Conservation (phyloP, 2,113 vertebrate genomes). For the Rhabdornis inornatus region DNA sequence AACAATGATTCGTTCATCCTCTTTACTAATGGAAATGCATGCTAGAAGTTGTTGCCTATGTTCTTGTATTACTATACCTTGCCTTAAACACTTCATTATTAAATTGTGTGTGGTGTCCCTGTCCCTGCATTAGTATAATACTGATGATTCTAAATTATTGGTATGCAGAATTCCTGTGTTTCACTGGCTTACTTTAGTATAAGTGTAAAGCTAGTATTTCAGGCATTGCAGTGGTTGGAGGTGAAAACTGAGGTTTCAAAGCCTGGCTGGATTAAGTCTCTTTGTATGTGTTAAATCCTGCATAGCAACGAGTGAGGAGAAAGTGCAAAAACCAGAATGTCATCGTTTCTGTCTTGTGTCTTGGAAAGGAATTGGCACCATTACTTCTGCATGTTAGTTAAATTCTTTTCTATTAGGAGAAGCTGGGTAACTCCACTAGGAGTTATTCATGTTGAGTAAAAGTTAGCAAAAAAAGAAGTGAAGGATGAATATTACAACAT, state of each 20-base stretch:
- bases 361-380: neutral
- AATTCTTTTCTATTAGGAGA: neutral
- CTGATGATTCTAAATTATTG: neutral
- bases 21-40: neutral
- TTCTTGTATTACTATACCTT: neutral
- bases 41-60: neutral
- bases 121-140: neutral
- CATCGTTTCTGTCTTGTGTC: neutral
- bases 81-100: fast-evolving
- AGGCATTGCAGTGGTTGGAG: neutral
- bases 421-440: neutral
- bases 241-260: neutral
- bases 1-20: neutral
- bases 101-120: fast-evolving
- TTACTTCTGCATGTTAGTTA: neutral
- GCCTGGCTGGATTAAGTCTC: neutral
- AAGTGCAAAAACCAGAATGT: neutral
- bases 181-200: neutral
- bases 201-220: neutral
- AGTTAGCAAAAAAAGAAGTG: neutral
- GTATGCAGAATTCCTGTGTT: neutral
- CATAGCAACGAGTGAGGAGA: neutral
- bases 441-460: neutral
- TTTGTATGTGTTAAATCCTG: neutral
- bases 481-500: neutral